These are phyloP conservation scores for Bembecia ichneumoniformis DNA, from an alignment of 2,888 invertebrate species.

Conservation along the genomic window DNA sequence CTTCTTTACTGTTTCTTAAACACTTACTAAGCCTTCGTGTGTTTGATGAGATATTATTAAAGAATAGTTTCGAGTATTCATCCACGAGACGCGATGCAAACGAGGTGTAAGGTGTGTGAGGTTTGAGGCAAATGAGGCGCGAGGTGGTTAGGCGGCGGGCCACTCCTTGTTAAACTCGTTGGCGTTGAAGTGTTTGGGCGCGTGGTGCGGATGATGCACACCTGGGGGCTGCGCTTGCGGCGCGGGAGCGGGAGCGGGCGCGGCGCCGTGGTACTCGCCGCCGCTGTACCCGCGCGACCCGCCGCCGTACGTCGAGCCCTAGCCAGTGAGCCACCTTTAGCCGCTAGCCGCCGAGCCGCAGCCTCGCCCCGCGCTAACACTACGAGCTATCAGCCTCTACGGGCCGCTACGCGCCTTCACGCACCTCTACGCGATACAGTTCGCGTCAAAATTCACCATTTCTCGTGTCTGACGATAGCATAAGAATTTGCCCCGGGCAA, in stretches of 20 bases:
- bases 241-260: conserved; percentile 52
- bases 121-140: conserved; percentile 8
- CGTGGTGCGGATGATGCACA: conserved; percentile 56
- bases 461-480: too few species aligned
- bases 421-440: neutral
- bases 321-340: conserved; percentile 12
- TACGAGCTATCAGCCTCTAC: neutral
- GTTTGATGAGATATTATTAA: too few species aligned
- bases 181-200: conserved; percentile 67
- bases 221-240: conserved; percentile 63
- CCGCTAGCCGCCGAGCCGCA: neutral
- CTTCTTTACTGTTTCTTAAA: too few species aligned
- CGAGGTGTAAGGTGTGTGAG: conserved; percentile 6
- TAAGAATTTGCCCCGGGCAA: too few species aligned
- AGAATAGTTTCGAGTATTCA: too few species aligned
- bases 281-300: conserved; percentile 54
- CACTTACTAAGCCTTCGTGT: too few species aligned
- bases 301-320: conserved; percentile 70
- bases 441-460: neutral
- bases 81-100: neutral
- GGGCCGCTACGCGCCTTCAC: neutral
- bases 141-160: conserved; percentile 57
- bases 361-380: neutral
- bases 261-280: conserved; percentile 57
- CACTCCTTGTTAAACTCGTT: conserved; percentile 72